Evolutionary conservation across 2,888 invertebrate species (phyloP).

Genomic region (Acanthococcus lagerstroemiae): DNA sequence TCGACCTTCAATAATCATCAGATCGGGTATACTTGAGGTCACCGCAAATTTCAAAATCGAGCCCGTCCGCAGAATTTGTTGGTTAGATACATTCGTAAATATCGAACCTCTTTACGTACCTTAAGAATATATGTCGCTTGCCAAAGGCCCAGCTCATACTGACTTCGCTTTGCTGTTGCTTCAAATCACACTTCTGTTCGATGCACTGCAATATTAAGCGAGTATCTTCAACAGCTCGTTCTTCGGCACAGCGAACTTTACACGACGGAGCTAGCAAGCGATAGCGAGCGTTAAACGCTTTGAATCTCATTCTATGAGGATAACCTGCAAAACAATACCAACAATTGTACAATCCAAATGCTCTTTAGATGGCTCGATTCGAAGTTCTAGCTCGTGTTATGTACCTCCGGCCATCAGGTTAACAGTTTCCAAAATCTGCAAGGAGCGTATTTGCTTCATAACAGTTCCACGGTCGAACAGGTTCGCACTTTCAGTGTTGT

Average conservation of each 20-base stretch:
- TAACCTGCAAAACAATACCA: constrained; percentile 49
- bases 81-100: neutral
- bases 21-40: too few species aligned
- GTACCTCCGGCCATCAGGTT: constrained; percentile 83
- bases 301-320: constrained; percentile 90
- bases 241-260: constrained; percentile 53
- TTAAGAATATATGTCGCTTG: constrained; percentile 81
- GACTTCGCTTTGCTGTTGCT: constrained; percentile 34
- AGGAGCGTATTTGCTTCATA: constrained; percentile 76
- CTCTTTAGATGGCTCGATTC: too few species aligned
- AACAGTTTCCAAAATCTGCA: constrained; percentile 86
- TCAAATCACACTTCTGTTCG: constrained; percentile 38
- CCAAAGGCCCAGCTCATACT: constrained; percentile 73
- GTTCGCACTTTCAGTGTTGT: constrained; percentile 68
- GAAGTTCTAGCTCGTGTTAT: too few species aligned
- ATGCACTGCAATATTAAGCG: constrained; percentile 55
- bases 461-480: constrained; percentile 75
- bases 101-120: constrained; percentile 40
- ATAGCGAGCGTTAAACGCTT: constrained; percentile 79
- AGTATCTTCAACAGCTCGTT: constrained; percentile 65
- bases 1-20: too few species aligned
- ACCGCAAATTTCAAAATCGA: too few species aligned
- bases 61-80: too few species aligned
- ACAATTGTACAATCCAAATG: neutral
- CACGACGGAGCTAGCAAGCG: constrained; percentile 73